Evolutionary conservation across 1,140 invertebrate genomes (phyloP).

Genomic region (Zaprionus gabonicus): DNA sequence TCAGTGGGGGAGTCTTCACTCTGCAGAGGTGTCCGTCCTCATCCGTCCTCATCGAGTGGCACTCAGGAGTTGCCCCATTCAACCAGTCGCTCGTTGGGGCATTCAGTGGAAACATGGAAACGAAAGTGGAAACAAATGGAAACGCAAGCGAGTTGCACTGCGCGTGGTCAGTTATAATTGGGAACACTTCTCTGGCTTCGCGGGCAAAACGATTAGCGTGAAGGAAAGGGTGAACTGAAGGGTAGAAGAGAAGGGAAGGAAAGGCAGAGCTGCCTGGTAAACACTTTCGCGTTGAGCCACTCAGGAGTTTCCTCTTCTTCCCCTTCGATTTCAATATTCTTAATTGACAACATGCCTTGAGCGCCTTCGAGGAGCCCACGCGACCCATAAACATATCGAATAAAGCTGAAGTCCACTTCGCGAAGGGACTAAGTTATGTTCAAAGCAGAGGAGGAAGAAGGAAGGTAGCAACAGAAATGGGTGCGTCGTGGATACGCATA

Average conservation of each 20-base stretch:
- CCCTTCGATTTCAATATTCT: conserved; percentile 63
- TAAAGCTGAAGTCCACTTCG: conserved; percentile 49
- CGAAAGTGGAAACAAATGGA: conserved; percentile 35
- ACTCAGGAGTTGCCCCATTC: conserved; percentile 40
- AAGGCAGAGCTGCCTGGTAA: conserved; percentile 23
- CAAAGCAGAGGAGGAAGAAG: not conserved
- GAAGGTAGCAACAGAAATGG: conserved; percentile 18
- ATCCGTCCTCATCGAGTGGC: conserved; percentile 20
- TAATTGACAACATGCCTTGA: conserved; percentile 65
- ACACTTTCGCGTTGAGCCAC: conserved; percentile 50
- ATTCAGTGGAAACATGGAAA: conserved; percentile 39
- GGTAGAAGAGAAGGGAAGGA: conserved; percentile 33
- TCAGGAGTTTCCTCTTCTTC: not conserved
- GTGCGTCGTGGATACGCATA: conserved; percentile 34
- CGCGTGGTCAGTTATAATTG: conserved; percentile 82
- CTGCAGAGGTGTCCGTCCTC: not conserved
- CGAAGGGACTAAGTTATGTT: conserved; percentile 50
- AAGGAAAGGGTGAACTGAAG: conserved; percentile 7
- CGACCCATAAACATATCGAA: conserved; percentile 57
- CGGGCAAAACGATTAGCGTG: conserved; percentile 60
- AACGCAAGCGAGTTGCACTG: conserved; percentile 67
- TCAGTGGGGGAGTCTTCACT: conserved; percentile 57
- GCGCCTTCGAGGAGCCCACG: conserved; percentile 21
- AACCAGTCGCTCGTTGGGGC: conserved; percentile 34
- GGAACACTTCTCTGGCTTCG: conserved; percentile 60